Base-by-base conservation (phyloP, 2,888 invertebrate genomes). In the Spilarctia lutea region DNA sequence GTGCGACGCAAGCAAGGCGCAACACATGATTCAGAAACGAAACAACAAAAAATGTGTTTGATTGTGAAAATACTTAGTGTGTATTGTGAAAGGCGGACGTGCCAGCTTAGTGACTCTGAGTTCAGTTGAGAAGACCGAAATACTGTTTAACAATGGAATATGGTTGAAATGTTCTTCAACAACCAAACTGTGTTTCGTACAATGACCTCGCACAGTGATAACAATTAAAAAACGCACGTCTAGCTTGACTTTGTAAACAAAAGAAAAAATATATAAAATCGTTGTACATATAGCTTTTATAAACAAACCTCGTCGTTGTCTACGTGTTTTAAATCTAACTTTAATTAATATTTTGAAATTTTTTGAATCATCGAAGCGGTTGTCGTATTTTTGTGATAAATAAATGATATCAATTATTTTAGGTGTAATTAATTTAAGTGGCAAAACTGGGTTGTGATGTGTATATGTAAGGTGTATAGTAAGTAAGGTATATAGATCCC, bases 401-500 rank as follows among this genome's bases (percentile, higher is more conserved):
- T 87, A 85, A 84, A 82, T 83, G 79, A 81, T 86, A 89, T 88
- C 86, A 87, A 88, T 87, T 88, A 86, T 85, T 81, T 74, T 85
- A 84, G 83, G 56, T 71, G 83, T 85, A 86, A 87, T 88, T 86
- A 85, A 86, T 89, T 86, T 92, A 94, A 94, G 94, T 95, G 94
- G 94, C 93, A 94, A 94, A 95, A 95, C 94, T 95, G 89, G 94
- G 96, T 96, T 96, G 96, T 96, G 96, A 96, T 96, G 96, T 96
- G 95, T 94, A 90, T 94, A 94, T 91, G 87, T 94, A 94, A 94
- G 93, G 75, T 74, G 83, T 90, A 90, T 89, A 89, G 93, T 94
- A 94, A 93, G 94, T 94, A 94, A 88, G 85, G 81, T 81, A 30
- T 81, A 72, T 79, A 80, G 79, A 76, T 81, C 79, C 81, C 75